phyloP scores from a whole-genome alignment of 2,797 vertebrate genomes.

The Sciurus carolinensis region DNA sequence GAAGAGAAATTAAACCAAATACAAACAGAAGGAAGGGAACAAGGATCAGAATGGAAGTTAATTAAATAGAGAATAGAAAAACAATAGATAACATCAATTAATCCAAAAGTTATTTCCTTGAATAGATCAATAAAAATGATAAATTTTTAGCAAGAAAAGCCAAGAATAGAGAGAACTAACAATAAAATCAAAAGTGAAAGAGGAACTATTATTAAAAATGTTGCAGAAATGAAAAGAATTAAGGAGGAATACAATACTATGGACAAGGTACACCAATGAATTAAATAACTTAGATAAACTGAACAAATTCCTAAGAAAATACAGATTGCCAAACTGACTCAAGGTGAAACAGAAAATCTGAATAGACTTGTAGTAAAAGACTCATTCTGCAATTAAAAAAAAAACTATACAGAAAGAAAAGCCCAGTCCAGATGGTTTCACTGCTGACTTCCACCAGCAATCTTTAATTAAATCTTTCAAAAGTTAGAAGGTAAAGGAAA shows the following conservation, averaged over 20 bases:
- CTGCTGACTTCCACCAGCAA: not conserved
- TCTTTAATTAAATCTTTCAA: not conserved
- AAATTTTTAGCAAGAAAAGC: not conserved
- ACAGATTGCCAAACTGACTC: not conserved
- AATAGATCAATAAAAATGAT: not conserved
- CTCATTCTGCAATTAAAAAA: not conserved
- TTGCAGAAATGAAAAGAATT: not conserved
- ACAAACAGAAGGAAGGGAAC: not conserved
- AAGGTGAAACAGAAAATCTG: not conserved
- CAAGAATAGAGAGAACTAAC: not conserved
- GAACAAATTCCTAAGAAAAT: not conserved
- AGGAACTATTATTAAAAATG: not conserved
- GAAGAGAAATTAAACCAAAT: not conserved
- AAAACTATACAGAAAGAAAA: not conserved
- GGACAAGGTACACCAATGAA: not conserved
- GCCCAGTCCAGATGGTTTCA: not conserved
- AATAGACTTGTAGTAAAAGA: not conserved
- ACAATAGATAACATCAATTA: not conserved
- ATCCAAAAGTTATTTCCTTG: not conserved
- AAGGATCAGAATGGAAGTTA: not conserved
- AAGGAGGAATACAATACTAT: not conserved
- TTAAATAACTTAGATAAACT: not conserved
- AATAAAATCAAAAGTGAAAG: not conserved
- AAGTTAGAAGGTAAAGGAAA: not conserved
- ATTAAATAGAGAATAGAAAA: not conserved